Conservation (phyloP, 2,113 vertebrate genomes). For the Labeo catla region DNA sequence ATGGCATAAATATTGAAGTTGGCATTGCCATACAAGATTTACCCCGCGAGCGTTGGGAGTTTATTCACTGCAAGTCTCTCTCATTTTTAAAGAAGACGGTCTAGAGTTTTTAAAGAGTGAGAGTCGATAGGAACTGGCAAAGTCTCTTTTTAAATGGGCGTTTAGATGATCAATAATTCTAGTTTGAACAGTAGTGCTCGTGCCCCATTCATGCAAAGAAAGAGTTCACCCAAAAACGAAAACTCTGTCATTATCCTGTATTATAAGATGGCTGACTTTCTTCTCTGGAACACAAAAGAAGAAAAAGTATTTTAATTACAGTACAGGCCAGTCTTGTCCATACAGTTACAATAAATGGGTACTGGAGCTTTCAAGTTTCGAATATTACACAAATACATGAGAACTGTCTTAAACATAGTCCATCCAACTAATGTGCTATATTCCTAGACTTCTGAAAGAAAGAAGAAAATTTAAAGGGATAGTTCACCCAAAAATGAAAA, state of each 20-base stretch:
- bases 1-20: slow-evolving; percentile 22
- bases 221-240: neutral
- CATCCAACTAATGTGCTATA: neutral
- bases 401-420: neutral
- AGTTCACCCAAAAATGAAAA: neutral
- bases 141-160: neutral
- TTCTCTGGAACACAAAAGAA: neutral
- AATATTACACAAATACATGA: neutral
- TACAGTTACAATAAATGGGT: neutral
- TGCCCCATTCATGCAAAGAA: neutral
- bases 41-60: neutral
- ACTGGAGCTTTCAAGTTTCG: neutral
- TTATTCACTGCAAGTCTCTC: slow-evolving; percentile 3
- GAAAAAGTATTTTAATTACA: neutral
- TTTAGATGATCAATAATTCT: neutral
- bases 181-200: neutral
- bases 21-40: slow-evolving; percentile 18
- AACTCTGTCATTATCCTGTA: neutral
- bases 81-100: neutral
- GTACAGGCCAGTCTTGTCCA: neutral
- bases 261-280: neutral
- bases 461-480: too few species aligned
- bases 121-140: neutral
- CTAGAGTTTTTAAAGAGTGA: neutral
- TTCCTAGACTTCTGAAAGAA: neutral